phyloP scores from a whole-genome alignment of 2,113 vertebrate species.

The Elephantulus edwardii region DNA sequence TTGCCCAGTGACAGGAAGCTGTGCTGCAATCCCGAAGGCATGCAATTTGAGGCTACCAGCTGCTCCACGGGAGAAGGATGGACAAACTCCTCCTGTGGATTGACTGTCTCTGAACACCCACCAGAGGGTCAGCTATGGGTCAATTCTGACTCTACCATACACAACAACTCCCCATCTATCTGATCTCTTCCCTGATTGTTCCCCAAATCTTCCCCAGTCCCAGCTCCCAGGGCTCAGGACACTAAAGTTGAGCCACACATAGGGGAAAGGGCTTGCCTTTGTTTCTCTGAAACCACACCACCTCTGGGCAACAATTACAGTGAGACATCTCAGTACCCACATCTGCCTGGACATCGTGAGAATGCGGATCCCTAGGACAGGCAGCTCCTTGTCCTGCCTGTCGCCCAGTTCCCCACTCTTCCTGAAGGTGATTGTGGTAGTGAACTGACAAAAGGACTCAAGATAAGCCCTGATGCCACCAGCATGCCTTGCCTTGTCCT shows the following conservation, averaged over 20 bases:
- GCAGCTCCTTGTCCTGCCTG: slow-evolving; percentile 59
- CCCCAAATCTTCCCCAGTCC: background rate
- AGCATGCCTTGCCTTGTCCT: background rate
- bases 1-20: too few species aligned
- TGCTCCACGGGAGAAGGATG: too few species aligned
- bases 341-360: background rate
- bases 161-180: too few species aligned
- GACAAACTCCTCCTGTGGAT: too few species aligned
- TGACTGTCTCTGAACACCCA: background rate
- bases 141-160: too few species aligned
- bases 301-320: background rate
- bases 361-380: slow-evolving; percentile 65
- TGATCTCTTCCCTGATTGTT: too few species aligned
- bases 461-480: background rate
- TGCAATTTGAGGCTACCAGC: too few species aligned
- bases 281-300: slow-evolving; percentile 14
- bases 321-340: too few species aligned
- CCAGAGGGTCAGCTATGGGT: too few species aligned
- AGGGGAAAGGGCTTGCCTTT: background rate
- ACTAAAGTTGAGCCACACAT: background rate
- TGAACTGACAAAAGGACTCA: background rate
- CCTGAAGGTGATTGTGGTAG: background rate
- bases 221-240: too few species aligned
- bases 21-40: too few species aligned
- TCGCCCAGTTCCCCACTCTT: background rate